Evolutionary conservation across 2,113 vertebrate species (phyloP).

Genomic region (Argyrosomus japonicus): DNA sequence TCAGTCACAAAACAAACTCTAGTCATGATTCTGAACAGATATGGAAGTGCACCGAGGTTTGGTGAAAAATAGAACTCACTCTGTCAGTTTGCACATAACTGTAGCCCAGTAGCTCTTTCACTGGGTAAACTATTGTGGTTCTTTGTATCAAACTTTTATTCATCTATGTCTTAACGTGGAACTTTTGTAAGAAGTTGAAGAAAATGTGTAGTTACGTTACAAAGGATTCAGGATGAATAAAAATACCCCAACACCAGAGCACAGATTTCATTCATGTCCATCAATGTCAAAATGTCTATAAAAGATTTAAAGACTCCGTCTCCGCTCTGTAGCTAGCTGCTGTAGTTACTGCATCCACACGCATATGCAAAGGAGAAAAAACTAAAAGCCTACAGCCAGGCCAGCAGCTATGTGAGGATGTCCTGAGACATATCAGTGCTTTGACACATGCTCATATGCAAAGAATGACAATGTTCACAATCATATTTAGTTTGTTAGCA

Average conservation of each 20-base stretch:
- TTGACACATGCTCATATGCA: background rate
- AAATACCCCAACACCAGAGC: background rate
- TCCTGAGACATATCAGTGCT: background rate
- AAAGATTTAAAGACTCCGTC: background rate
- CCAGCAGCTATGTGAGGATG: background rate
- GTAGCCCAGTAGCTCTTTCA: background rate
- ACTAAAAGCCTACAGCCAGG: background rate
- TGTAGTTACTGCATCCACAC: background rate
- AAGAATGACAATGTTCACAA: background rate
- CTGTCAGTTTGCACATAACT: constrained; percentile 31
- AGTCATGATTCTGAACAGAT: constrained; percentile 62
- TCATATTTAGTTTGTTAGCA: background rate
- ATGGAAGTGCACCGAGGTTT: constrained; percentile 31
- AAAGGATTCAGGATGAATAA: background rate
- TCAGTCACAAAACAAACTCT: constrained; percentile 65
- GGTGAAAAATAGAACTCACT: constrained; percentile 23
- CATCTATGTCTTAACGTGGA: background rate
- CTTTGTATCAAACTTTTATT: constrained; percentile 9
- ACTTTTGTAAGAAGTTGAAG: background rate
- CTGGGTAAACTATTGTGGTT: background rate
- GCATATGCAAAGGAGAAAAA: background rate
- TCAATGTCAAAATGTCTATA: constrained; percentile 1
- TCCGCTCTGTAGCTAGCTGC: too few species aligned
- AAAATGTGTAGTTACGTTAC: background rate
- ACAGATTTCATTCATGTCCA: background rate